Percentiles rank a stretch among this genome's conserved stretches.
Conservation (phyloP, 64 coral and sea anemone species). For the Stylophora pistillata region DNA sequence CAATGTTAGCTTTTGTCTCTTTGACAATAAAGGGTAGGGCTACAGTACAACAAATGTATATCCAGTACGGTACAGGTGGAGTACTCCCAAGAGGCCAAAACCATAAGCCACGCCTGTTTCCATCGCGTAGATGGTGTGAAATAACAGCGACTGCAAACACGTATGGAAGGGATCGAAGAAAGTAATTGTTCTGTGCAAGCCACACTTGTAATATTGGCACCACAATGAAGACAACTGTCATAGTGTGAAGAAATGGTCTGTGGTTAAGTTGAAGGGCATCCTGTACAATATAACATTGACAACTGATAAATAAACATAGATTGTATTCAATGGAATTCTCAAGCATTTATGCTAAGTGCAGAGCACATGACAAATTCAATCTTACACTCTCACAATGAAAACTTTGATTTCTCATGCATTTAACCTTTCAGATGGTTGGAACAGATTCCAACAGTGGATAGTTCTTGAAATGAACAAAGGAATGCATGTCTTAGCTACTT, state of each 20-base stretch:
- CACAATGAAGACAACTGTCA: constrained; percentile 70
- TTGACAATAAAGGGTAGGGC: constrained; percentile 48
- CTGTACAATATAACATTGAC: constrained; percentile 17
- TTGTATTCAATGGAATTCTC: too few species aligned
- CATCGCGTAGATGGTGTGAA: constrained; percentile 92
- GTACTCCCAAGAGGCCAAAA: constrained; percentile 90
- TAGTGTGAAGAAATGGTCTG: constrained; percentile 79
- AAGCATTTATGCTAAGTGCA: too few species aligned
- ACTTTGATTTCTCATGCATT: too few species aligned
- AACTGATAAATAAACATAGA: background rate
- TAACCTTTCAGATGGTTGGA: too few species aligned
- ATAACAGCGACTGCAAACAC: constrained; percentile 70
- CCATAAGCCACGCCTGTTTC: constrained; percentile 80
- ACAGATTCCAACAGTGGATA: too few species aligned
- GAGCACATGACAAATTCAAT: too few species aligned
- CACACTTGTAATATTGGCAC: constrained; percentile 71
- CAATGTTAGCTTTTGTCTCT: constrained; percentile 18
- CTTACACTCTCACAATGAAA: too few species aligned
- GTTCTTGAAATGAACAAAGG: too few species aligned
- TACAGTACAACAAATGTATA: constrained; percentile 71
- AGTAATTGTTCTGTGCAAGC: constrained; percentile 54
- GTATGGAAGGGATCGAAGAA: constrained; percentile 68
- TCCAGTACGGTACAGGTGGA: constrained; percentile 75
- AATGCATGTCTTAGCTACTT: too few species aligned
- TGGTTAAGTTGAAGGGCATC: constrained; percentile 52